Conservation (phyloP, 2,113 vertebrate genomes). For the Sylvietta virens region DNA sequence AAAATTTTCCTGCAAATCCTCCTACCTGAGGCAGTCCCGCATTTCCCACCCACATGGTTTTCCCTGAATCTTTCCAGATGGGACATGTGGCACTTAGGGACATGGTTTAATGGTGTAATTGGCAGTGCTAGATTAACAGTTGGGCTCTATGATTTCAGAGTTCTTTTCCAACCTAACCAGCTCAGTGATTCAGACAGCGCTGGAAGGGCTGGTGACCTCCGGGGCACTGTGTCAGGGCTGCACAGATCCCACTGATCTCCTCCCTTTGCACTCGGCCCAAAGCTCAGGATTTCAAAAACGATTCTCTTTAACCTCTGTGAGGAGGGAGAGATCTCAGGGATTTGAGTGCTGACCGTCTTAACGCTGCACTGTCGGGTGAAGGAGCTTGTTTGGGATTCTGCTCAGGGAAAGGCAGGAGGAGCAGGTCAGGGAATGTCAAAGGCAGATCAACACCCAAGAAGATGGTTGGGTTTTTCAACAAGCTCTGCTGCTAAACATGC, state of each 20-base stretch:
- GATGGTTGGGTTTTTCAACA: not conserved
- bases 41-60: not conserved
- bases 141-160: not conserved
- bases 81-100: not conserved
- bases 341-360: not conserved
- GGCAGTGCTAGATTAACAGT: not conserved
- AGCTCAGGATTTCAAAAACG: not conserved
- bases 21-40: not conserved
- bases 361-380: not conserved
- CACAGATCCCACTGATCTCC: constrained; percentile 4
- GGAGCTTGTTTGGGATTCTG: constrained; percentile 1
- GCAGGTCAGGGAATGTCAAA: not conserved
- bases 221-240: not conserved
- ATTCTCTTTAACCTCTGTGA: constrained; percentile 28
- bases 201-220: not conserved
- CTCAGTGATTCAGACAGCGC: not conserved
- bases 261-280: not conserved
- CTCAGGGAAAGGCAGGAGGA: not conserved
- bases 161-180: not conserved
- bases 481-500: not conserved
- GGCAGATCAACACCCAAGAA: not conserved
- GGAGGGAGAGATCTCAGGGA: not conserved
- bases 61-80: not conserved
- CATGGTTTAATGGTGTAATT: not conserved
- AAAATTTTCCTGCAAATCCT: not conserved